These are phyloP conservation scores for Pelodytes ibericus DNA, from an alignment of 2,797 vertebrate genomes.

Conservation along the genomic window DNA sequence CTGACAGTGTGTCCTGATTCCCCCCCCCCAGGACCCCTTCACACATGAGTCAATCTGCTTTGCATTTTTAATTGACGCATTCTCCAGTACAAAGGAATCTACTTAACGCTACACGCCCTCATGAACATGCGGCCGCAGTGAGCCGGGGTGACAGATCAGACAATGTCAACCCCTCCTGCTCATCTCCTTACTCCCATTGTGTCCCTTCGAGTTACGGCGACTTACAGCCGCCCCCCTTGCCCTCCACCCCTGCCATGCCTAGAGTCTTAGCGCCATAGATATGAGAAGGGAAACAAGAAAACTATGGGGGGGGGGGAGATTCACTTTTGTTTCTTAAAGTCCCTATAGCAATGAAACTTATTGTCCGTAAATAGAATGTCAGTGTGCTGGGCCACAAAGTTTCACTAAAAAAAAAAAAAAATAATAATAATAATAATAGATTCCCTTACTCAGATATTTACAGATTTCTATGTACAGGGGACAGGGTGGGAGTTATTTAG, in stretches of 20 bases:
- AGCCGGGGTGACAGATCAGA: conserved; percentile 50
- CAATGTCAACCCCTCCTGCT: conserved; percentile 25
- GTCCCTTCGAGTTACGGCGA: conserved; percentile 56
- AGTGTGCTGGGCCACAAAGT: conserved; percentile 21
- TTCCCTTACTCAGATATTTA: too few relatives aligned
- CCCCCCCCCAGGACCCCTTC: conserved; percentile 55
- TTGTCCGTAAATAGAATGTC: conserved; percentile 1
- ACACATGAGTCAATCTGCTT: conserved; percentile 63
- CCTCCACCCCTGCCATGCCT: conserved; percentile 30
- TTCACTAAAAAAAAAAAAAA: not conserved
- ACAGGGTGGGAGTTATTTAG: too few relatives aligned
- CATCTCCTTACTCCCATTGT: conserved; percentile 56
- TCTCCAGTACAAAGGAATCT: conserved; percentile 61
- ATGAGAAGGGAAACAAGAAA: conserved; percentile 16
- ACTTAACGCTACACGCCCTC: conserved; percentile 48
- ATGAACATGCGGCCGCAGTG: conserved; percentile 43
- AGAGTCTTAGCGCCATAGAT: conserved; percentile 33
- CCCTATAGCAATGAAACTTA: conserved; percentile 8
- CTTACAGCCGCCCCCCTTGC: conserved; percentile 23
- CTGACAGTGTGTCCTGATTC: conserved; percentile 53
- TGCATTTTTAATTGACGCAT: conserved; percentile 64
- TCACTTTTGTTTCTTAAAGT: not conserved
- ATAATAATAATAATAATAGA: too few relatives aligned
- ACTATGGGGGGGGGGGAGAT: not conserved
- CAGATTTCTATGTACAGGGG: too few relatives aligned